Evolutionary conservation across 2,113 vertebrate genomes (phyloP), one percentile per base, ranked within the genome.

Genomic region (Prietella phreatophila): DNA sequence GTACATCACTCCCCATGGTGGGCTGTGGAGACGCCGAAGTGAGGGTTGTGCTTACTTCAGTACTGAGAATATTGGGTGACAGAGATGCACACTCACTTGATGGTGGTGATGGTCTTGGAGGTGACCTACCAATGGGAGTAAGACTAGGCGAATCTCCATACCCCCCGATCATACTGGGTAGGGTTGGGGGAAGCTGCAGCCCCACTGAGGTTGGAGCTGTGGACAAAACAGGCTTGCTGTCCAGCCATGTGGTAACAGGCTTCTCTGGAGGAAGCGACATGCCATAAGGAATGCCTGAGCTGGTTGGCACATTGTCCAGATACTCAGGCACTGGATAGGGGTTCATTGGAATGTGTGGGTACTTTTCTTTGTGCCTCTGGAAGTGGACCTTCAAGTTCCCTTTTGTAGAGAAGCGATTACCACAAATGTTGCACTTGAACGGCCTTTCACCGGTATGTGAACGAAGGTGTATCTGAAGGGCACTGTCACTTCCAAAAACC

Each of bases 271-370:
- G 98, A 92, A 99, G 95, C 0, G 98, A 99, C 98, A 99, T 99
- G 67, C 98, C 98, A 1, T 99, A 99, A 0, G 98, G 98, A 79
- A 99, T 99, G 89, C 98, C 98, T 83, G 98, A 98, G 94, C 96
- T 99, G 87, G 98, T 99, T 94, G 98, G 98, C 86, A 99, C 98
- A 0, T 97, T 99, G 93, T 99, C 98, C 92, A 99, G 97, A 95
- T 99, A 99, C 95, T 99, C 98, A 50, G 98, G 98, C 89, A 99
- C 98, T 17, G 98, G 98, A 86, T 99, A 99, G 56, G 98, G 98
- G 92, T 99, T 99, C 98, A 99, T 99, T 93, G 99, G 98, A 94
- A 99, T 99, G 91, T 99, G 98, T 82, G 98, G 98, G 87, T 99
- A 99, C 94, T 99, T 99, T 91, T 99, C 98, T 96, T 98, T 99